Evolutionary conservation across 2,888 invertebrate genomes (phyloP).

Genomic region (Cosmopolites sordidus): DNA sequence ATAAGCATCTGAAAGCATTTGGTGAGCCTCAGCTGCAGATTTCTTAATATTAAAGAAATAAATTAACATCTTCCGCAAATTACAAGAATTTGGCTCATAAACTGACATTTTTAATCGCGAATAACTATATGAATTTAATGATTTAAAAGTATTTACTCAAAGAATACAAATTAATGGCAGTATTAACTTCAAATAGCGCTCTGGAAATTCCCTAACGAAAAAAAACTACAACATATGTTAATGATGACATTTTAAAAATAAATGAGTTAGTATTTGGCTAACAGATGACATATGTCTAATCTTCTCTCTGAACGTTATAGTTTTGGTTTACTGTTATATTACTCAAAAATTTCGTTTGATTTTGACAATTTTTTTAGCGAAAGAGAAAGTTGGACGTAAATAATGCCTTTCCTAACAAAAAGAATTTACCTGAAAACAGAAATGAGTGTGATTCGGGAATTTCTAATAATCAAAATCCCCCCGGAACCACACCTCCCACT

Average conservation of each 20-base stretch:
- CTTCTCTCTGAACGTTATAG: slow-evolving; percentile 45
- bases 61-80: no score
- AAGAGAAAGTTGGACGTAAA: slow-evolving; percentile 51
- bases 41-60: no score
- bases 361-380: slow-evolving; percentile 40
- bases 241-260: slow-evolving; percentile 5
- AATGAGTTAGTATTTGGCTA: slow-evolving; percentile 35
- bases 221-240: background rate
- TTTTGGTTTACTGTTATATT: slow-evolving; percentile 1
- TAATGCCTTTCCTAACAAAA: slow-evolving; percentile 54
- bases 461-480: slow-evolving; percentile 29
- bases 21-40: no score
- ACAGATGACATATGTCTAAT: slow-evolving; percentile 40
- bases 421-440: slow-evolving; percentile 50
- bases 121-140: no score
- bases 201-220: no score
- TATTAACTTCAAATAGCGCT: no score
- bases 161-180: no score
- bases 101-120: no score
- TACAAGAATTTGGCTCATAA: no score
- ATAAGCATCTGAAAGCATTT: no score
- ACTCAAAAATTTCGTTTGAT: background rate
- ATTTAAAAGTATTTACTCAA: no score
- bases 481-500: slow-evolving; percentile 12
- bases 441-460: slow-evolving; percentile 19